phyloP scores from a whole-genome alignment of 1,140 invertebrate genomes.

The Apis dorsata region DNA sequence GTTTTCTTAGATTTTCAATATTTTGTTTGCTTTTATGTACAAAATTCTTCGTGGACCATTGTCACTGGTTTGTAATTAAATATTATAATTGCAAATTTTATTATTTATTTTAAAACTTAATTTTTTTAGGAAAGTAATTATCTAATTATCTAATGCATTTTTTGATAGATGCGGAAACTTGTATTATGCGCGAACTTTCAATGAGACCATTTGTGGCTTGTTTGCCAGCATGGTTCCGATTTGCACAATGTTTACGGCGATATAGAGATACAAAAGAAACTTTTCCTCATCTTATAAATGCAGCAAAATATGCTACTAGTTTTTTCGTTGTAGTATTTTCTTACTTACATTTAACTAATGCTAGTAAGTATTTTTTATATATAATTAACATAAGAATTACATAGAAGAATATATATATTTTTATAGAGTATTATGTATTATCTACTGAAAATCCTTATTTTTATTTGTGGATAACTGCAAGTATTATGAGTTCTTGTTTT shows the following conservation, averaged over 20 bases:
- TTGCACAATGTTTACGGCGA: conserved; percentile 91
- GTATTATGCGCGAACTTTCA: conserved; percentile 77
- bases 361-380: conserved; percentile 73
- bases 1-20: conserved; percentile 91
- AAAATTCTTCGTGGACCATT: conserved; percentile 78
- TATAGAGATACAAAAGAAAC: conserved; percentile 84
- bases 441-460: conserved; percentile 89
- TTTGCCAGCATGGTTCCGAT: conserved; percentile 92
- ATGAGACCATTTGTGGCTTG: conserved; percentile 85
- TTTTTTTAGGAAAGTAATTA: background rate
- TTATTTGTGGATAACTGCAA: conserved; percentile 88
- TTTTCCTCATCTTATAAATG: conserved; percentile 89
- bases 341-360: conserved; percentile 81
- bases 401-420: background rate
- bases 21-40: conserved; percentile 84
- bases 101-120: background rate
- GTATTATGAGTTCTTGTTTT: conserved; percentile 90
- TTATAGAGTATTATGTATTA: conserved; percentile 82
- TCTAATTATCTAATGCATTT: background rate
- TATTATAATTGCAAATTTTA: background rate
- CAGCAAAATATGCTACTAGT: conserved; percentile 91
- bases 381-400: background rate
- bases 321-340: conserved; percentile 88
- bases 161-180: conserved; percentile 73
- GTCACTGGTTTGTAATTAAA: conserved; percentile 54